A percentile compares a stretch with the other conserved stretches of the same genome.
Evolutionary conservation across 1,140 invertebrate genomes (phyloP).

Genomic region (Idris sp.): DNA sequence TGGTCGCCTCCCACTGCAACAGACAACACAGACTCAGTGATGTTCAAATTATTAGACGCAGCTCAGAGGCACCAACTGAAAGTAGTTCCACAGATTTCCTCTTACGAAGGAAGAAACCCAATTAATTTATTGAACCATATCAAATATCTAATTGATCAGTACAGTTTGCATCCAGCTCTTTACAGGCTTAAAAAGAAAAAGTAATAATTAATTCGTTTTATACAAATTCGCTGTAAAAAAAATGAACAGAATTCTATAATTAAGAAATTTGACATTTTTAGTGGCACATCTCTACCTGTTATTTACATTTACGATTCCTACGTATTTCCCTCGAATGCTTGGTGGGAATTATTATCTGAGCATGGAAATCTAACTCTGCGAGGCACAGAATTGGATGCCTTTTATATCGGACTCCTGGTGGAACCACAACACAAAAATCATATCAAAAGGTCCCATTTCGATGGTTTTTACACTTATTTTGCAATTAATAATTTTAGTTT

Average conservation of each 20-base stretch:
- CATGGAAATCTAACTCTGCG: constrained; percentile 78
- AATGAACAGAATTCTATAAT: too few relatives aligned
- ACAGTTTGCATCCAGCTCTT: constrained; percentile 77
- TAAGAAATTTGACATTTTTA: too few relatives aligned
- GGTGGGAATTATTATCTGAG: constrained; percentile 77
- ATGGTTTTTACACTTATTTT: constrained; percentile 83
- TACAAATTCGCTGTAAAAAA: too few relatives aligned
- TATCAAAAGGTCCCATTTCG: constrained; percentile 80
- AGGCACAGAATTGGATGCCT: constrained; percentile 78
- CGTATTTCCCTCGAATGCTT: constrained; percentile 76
- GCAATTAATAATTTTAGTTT: constrained; percentile 81
- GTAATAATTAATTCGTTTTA: too few relatives aligned
- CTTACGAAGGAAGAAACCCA: constrained; percentile 75
- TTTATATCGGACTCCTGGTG: constrained; percentile 80
- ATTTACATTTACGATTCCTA: constrained; percentile 82
- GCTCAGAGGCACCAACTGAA: constrained; percentile 75
- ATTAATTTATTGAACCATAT: constrained; percentile 76
- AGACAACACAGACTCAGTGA: constrained; percentile 73
- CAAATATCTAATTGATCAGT: constrained; percentile 71
- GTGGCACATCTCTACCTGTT: constrained; percentile 76
- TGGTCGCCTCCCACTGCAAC: constrained; percentile 74
- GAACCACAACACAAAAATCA: constrained; percentile 75
- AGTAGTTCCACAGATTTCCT: constrained; percentile 77
- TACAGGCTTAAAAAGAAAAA: constrained; percentile 77
- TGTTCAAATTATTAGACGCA: constrained; percentile 74